A percentile compares a stretch with the other conserved stretches of the same genome.
Evolutionary conservation across 1,140 invertebrate genomes (phyloP).

Genomic region (Limonius californicus): DNA sequence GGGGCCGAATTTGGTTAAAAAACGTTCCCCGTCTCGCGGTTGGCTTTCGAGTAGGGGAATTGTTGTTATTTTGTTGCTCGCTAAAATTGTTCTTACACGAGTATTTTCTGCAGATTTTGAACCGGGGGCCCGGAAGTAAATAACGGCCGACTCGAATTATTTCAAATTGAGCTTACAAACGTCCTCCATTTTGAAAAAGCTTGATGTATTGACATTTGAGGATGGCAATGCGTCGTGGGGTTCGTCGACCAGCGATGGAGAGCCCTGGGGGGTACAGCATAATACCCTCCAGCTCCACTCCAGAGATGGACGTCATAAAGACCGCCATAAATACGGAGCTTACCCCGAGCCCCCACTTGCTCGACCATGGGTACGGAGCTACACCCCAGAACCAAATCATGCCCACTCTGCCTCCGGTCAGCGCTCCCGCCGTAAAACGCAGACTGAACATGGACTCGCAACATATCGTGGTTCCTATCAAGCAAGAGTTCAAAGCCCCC

Average conservation of each 20-base stretch:
- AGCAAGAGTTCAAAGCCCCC: slow-evolving; percentile 58
- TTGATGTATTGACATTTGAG: slow-evolving; percentile 12
- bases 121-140: not conserved
- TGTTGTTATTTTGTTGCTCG: too few species aligned
- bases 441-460: slow-evolving; percentile 67
- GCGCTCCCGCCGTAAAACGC: slow-evolving; percentile 66
- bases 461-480: slow-evolving; percentile 53
- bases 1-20: too few species aligned
- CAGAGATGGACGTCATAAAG: slow-evolving; percentile 44
- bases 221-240: slow-evolving; percentile 35
- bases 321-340: slow-evolving; percentile 27
- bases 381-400: slow-evolving; percentile 72
- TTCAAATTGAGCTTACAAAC: slow-evolving; percentile 2
- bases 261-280: slow-evolving; percentile 35
- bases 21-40: not conserved
- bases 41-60: not conserved
- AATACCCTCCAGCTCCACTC: slow-evolving; percentile 35
- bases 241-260: slow-evolving; percentile 28
- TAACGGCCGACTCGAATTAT: not conserved
- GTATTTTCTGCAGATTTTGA: not conserved
- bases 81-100: not conserved
- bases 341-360: slow-evolving; percentile 66
- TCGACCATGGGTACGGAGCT: slow-evolving; percentile 80
- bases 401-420: slow-evolving; percentile 47
- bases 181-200: slow-evolving; percentile 14